phyloP scores from a whole-genome alignment of 2,797 vertebrate genomes.

The Semotilus atromaculatus region DNA sequence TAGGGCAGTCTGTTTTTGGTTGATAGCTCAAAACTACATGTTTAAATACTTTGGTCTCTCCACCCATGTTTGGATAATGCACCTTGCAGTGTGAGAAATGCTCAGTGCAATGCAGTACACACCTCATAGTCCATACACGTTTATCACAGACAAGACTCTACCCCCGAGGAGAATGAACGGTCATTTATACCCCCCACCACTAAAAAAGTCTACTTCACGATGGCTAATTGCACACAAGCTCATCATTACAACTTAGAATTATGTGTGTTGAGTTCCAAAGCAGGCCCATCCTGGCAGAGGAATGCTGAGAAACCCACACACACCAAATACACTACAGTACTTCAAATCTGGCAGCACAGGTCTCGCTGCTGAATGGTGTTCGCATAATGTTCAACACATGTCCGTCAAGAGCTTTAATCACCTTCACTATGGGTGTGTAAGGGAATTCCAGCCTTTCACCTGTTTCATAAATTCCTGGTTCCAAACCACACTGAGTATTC shows the following conservation, averaged over 20 bases:
- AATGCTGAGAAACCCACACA: slow-evolving; percentile 63
- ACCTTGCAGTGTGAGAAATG: slow-evolving; percentile 12
- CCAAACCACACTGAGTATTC: not conserved
- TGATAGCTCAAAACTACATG: not conserved
- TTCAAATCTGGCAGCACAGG: slow-evolving; percentile 15
- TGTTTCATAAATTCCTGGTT: not conserved
- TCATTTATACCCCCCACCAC: not conserved
- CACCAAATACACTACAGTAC: slow-evolving; percentile 6
- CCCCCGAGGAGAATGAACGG: not conserved
- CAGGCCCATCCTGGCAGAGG: slow-evolving; percentile 62
- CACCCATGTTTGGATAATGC: slow-evolving; percentile 38
- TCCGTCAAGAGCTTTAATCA: not conserved
- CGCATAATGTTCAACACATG: not conserved
- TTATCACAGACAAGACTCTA: not conserved
- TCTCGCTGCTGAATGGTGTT: not conserved
- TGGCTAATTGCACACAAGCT: not conserved
- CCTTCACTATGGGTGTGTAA: slow-evolving; percentile 27
- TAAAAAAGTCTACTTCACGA: not conserved
- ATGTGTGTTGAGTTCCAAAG: slow-evolving; percentile 30
- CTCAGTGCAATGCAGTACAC: slow-evolving; percentile 6
- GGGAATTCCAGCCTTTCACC: slow-evolving; percentile 32
- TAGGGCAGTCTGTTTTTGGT: not conserved
- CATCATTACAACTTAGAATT: not conserved
- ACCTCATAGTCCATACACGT: not conserved
- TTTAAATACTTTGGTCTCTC: slow-evolving; percentile 16